Evolutionary conservation across 2,888 invertebrate genomes (phyloP).

Genomic region (Acheta domesticus): DNA sequence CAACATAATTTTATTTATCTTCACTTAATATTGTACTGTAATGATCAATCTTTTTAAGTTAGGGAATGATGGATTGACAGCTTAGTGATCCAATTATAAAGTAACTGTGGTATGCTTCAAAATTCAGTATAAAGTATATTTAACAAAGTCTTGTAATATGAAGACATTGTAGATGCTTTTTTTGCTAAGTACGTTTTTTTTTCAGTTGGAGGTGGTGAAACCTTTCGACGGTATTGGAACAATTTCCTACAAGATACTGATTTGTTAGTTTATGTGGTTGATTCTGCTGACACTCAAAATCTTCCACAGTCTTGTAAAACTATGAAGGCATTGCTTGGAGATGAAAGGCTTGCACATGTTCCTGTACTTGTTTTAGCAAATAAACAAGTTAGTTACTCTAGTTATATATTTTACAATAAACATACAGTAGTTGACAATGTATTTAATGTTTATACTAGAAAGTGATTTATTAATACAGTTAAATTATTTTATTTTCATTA

Average conservation of each 20-base stretch:
- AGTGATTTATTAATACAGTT: too few species aligned
- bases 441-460: too few species aligned
- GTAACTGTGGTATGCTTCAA: too few species aligned
- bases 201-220: conserved; percentile 46
- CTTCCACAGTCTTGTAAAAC: conserved; percentile 44
- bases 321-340: conserved; percentile 47
- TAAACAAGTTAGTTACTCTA: conserved; percentile 44
- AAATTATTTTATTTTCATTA: neutral
- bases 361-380: conserved; percentile 48
- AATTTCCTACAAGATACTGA: conserved; percentile 49
- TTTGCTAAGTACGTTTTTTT: conserved; percentile 19
- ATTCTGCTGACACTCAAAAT: conserved; percentile 45
- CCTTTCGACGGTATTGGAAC: conserved; percentile 46
- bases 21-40: too few species aligned
- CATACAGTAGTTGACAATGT: neutral
- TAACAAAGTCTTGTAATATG: too few species aligned
- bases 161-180: too few species aligned
- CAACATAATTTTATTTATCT: neutral
- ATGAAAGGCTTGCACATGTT: conserved; percentile 46
- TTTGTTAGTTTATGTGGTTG: conserved; percentile 48
- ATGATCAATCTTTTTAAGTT: too few species aligned
- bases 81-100: too few species aligned
- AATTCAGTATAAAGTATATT: too few species aligned
- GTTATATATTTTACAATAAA: conserved; percentile 11
- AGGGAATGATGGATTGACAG: too few species aligned